A percentile compares a stretch with the other conserved stretches of the same genome.
phyloP scores from a whole-genome alignment of 2,113 vertebrate species.

The Vidua chalybeata region DNA sequence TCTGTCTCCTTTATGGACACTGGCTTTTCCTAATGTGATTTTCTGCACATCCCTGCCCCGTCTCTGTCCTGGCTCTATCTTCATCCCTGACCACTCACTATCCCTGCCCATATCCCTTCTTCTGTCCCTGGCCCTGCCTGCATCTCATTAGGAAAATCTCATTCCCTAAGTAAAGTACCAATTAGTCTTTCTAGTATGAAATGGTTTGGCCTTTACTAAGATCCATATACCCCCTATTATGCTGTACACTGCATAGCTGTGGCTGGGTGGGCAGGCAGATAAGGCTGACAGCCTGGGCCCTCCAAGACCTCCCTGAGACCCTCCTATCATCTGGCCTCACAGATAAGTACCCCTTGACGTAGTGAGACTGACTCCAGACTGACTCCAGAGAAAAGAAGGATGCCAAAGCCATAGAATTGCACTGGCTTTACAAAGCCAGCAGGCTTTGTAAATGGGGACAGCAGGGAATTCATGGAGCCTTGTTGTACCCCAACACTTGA shows the following conservation, averaged over 20 bases:
- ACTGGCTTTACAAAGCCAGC: background rate
- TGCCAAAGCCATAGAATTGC: background rate
- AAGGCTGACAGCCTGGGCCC: background rate
- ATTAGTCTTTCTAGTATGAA: background rate
- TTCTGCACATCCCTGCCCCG: background rate
- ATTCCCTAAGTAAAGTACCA: background rate
- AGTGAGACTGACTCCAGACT: background rate
- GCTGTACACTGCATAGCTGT: accelerated
- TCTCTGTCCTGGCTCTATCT: background rate
- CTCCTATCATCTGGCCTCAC: background rate
- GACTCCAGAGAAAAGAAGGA: background rate
- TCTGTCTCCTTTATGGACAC: background rate
- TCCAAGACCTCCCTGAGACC: background rate
- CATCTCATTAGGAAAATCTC: background rate
- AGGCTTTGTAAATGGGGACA: background rate
- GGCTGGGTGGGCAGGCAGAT: background rate
- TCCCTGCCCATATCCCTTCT: background rate
- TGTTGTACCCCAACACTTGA: background rate
- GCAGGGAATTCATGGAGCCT: background rate
- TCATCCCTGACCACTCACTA: background rate
- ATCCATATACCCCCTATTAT: accelerated
- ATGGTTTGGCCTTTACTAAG: background rate
- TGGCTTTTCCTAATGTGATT: background rate
- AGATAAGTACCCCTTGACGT: too few species aligned
- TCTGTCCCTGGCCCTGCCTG: background rate